Conservation (phyloP, 2,113 vertebrate genomes). For the Gnathonemus echidnorhynchus region DNA sequence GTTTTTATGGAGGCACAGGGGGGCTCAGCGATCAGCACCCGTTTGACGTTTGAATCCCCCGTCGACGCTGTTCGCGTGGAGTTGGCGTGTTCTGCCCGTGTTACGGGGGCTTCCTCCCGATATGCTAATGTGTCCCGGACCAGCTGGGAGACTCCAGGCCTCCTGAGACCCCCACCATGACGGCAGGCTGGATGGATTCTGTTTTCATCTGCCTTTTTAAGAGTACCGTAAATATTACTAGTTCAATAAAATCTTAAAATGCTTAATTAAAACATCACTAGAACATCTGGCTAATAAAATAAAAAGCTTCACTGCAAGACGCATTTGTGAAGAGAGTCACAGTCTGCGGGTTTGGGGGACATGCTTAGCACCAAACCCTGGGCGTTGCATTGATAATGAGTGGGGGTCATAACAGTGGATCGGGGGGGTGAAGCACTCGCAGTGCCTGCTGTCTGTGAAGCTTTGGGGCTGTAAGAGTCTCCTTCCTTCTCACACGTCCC, state of each 20-base stretch:
- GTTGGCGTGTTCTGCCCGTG: background rate
- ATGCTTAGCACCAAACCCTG: too few relatives aligned
- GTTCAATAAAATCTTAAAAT: background rate
- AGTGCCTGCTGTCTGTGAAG: background rate
- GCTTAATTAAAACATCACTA: background rate
- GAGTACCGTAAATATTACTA: background rate
- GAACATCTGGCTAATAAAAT: background rate
- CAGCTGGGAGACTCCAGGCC: background rate
- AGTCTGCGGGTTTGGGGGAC: background rate
- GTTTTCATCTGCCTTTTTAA: background rate
- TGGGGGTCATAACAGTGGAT: conserved; percentile 11
- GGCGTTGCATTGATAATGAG: conserved; percentile 15
- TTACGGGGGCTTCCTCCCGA: background rate
- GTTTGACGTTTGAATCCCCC: background rate
- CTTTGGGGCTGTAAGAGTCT: conserved; percentile 8
- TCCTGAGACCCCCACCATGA: background rate
- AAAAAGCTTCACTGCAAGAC: background rate
- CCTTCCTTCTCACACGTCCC: conserved; percentile 5
- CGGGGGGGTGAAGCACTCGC: background rate
- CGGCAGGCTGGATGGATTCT: background rate
- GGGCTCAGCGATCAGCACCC: background rate
- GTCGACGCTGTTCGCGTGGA: background rate
- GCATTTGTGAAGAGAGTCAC: background rate
- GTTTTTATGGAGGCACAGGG: background rate
- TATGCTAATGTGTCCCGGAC: background rate